Conservation (phyloP, 2,888 invertebrate species). For the Lumbricus terrestris region DNA sequence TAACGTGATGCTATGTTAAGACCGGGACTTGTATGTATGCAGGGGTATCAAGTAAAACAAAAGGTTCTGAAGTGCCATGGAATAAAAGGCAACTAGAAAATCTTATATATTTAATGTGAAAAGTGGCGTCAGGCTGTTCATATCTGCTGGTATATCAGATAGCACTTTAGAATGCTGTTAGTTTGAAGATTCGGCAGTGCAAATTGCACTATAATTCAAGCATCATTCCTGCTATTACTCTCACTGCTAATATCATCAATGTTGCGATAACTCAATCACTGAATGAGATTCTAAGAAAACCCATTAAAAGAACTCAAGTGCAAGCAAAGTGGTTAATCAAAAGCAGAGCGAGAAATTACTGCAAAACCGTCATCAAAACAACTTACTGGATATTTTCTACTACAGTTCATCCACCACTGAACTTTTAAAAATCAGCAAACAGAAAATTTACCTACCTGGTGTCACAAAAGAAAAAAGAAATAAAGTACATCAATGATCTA, state of each 20-base stretch:
- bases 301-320: not conserved
- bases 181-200: not conserved
- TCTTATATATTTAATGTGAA: not conserved
- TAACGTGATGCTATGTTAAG: not conserved
- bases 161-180: not conserved
- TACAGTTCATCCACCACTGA: not conserved
- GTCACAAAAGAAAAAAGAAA: not conserved
- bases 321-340: not conserved
- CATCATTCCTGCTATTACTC: not conserved
- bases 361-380: not conserved
- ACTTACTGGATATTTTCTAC: not conserved
- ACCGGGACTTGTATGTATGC: not conserved
- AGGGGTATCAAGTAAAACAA: not conserved
- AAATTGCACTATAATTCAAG: not conserved
- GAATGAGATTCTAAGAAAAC: not conserved
- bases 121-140: not conserved
- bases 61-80: not conserved
- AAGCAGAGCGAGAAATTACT: not conserved
- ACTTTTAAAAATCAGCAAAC: not conserved
- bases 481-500: not conserved
- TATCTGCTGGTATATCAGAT: not conserved
- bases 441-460: not conserved
- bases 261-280: not conserved
- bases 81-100: not conserved
- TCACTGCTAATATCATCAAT: not conserved